Evolutionary conservation across 1,140 invertebrate genomes (phyloP).

Genomic region (Drosophila lacteicornis): DNA sequence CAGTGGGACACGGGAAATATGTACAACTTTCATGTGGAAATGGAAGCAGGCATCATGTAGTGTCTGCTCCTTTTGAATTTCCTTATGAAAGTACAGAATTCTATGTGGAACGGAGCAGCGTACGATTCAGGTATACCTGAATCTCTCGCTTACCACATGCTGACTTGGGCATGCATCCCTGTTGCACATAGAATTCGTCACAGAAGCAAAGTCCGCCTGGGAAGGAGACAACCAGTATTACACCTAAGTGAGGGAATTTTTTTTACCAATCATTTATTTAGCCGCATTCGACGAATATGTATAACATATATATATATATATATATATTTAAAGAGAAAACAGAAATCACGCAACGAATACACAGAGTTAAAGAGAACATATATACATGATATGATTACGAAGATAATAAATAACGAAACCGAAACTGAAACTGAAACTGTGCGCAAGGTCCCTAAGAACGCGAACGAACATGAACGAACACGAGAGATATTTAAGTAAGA

Average conservation of each 20-base stretch:
- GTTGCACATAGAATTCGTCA: too few species aligned
- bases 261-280: constrained; percentile 37
- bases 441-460: constrained; percentile 30
- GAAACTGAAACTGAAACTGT: background rate
- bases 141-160: too few species aligned
- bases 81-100: too few species aligned
- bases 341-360: constrained; percentile 55
- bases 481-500: constrained; percentile 48
- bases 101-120: too few species aligned
- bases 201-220: too few species aligned
- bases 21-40: too few species aligned
- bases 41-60: too few species aligned
- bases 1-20: too few species aligned
- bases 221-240: constrained; percentile 22
- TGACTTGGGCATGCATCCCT: too few species aligned
- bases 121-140: too few species aligned
- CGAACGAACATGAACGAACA: constrained; percentile 3
- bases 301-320: constrained; percentile 39
- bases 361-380: constrained; percentile 37
- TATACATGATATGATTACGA: constrained; percentile 43
- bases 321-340: constrained; percentile 47
- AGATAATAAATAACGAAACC: constrained; percentile 30
- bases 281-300: constrained; percentile 46
- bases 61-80: too few species aligned
- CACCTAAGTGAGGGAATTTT: constrained; percentile 39